Evolutionary conservation across 1,140 invertebrate species (phyloP).

Genomic region (Lordiphosa mommai): DNA sequence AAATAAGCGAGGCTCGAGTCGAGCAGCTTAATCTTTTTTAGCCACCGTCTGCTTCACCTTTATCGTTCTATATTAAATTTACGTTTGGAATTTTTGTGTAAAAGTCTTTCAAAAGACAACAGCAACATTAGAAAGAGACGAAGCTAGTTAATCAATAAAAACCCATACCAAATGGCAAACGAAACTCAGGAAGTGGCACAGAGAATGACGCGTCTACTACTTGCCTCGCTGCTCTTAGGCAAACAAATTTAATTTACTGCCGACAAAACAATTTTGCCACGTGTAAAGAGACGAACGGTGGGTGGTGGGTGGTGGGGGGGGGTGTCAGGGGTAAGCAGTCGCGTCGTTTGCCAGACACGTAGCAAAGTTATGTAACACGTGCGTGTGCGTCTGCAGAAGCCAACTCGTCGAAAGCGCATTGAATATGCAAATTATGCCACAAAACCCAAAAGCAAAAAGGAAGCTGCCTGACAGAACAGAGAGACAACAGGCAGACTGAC

Average conservation of each 20-base stretch:
- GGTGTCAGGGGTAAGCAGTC: constrained; percentile 28
- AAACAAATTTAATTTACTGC: constrained; percentile 74
- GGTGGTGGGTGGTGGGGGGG: not conserved
- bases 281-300: constrained; percentile 34
- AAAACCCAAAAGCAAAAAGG: constrained; percentile 38
- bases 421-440: constrained; percentile 76
- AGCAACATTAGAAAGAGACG: constrained; percentile 2
- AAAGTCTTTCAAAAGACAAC: not conserved
- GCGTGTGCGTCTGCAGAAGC: constrained; percentile 32
- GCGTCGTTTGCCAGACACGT: constrained; percentile 57
- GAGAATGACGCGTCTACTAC: not conserved
- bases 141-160: constrained; percentile 59
- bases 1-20: no score
- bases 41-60: no score
- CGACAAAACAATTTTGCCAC: constrained; percentile 72
- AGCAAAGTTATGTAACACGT: constrained; percentile 68
- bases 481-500: constrained; percentile 19
- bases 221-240: constrained; percentile 16
- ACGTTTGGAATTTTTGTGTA: no score
- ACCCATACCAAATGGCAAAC: constrained; percentile 1
- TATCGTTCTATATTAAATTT: no score
- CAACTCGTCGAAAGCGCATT: constrained; percentile 55
- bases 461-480: constrained; percentile 5
- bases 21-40: no score
- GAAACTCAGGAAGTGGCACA: not conserved